Conservation (phyloP, 2,888 invertebrate genomes). For the Pinctada fucata region DNA sequence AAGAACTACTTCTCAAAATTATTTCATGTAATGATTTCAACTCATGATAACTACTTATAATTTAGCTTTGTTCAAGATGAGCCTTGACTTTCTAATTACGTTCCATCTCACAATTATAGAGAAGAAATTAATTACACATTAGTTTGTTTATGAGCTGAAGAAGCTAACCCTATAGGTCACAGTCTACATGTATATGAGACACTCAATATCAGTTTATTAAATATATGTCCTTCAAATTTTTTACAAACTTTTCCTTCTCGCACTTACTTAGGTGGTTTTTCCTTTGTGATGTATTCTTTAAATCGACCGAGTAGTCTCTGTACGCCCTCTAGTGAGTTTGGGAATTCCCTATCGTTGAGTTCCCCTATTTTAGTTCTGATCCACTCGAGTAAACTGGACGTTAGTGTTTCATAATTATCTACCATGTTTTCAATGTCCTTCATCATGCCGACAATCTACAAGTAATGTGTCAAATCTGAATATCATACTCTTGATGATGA, state of each 20-base stretch:
- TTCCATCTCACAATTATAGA: not conserved
- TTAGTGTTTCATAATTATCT: conserved; percentile 90
- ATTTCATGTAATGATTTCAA: not conserved
- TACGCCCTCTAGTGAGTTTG: conserved; percentile 96
- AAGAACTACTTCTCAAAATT: not conserved
- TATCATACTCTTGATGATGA: too few relatives aligned
- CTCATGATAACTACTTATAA: too few relatives aligned
- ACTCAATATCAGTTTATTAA: too few relatives aligned
- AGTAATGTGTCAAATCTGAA: not conserved
- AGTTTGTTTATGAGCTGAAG: too few relatives aligned
- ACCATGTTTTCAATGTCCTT: conserved; percentile 96
- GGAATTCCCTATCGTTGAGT: conserved; percentile 90
- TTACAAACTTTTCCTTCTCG: too few relatives aligned
- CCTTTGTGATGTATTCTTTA: conserved; percentile 96
- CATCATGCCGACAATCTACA: conserved; percentile 95
- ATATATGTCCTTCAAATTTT: too few relatives aligned
- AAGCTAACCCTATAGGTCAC: too few relatives aligned
- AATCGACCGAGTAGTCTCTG: conserved; percentile 92
- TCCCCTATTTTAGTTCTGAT: conserved; percentile 90
- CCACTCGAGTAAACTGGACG: conserved; percentile 93
- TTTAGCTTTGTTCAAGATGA: too few relatives aligned
- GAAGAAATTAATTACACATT: too few relatives aligned
- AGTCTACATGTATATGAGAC: too few relatives aligned
- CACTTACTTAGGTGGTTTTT: conserved; percentile 96
- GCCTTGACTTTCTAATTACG: too few relatives aligned